phyloP scores from a whole-genome alignment of 2,113 vertebrate species.

The Pseudorhombus dupliciocellatus region DNA sequence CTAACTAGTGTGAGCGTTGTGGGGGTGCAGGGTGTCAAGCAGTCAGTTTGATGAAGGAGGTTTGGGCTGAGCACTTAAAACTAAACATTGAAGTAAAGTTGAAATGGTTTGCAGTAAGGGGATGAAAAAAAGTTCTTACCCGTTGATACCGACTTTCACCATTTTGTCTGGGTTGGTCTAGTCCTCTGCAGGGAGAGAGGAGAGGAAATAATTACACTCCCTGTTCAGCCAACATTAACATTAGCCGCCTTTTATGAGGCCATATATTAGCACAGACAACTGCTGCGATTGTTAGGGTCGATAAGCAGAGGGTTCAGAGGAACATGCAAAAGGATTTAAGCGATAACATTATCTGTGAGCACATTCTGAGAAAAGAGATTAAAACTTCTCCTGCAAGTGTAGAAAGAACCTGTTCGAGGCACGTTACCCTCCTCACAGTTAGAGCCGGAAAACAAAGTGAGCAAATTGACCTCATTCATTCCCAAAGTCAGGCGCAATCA shows the following conservation, averaged over 20 bases:
- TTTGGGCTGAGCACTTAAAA: not conserved
- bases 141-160: slow-evolving; percentile 86
- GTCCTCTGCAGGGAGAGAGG: slow-evolving; percentile 72
- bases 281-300: not conserved
- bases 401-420: not conserved
- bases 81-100: too few species aligned
- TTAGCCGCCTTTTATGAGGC: not conserved
- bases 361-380: not conserved
- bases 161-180: slow-evolving; percentile 77
- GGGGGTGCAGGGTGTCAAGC: not conserved
- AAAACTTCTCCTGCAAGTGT: not conserved
- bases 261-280: slow-evolving; percentile 1
- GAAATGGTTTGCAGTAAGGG: not conserved
- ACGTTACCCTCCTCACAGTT: not conserved
- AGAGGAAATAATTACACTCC: not conserved
- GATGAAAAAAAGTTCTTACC: slow-evolving; percentile 70
- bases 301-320: slow-evolving; percentile 15
- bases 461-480: not conserved
- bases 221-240: not conserved
- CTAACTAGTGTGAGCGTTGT: not conserved
- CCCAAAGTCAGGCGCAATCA: not conserved
- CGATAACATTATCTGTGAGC: slow-evolving; percentile 15
- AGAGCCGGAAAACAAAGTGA: not conserved
- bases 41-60: not conserved
- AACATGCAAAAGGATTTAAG: not conserved